phyloP scores from a whole-genome alignment of 2,888 invertebrate genomes.

The Cheilosia pagana region DNA sequence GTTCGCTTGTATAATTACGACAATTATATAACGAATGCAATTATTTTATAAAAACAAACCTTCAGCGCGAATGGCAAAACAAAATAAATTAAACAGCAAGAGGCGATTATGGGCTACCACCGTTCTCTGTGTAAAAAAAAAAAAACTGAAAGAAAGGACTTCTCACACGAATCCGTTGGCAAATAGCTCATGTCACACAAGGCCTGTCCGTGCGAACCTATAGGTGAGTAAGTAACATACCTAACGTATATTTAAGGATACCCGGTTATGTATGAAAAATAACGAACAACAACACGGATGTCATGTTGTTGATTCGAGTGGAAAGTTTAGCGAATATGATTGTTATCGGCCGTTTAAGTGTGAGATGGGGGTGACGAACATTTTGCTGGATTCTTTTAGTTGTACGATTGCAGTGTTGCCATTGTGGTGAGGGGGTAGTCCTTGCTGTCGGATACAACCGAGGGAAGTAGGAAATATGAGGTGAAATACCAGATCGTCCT shows the following conservation, averaged over 20 bases:
- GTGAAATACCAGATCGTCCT: too few relatives aligned
- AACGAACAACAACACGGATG: constrained; percentile 67
- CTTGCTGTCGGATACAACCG: too few relatives aligned
- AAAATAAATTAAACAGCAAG: constrained; percentile 61
- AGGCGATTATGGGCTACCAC: constrained; percentile 43
- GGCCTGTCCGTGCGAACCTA: constrained; percentile 20
- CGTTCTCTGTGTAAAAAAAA: background rate
- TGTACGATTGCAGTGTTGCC: constrained; percentile 25
- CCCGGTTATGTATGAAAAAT: constrained; percentile 46
- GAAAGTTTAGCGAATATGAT: constrained; percentile 75
- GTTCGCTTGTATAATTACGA: constrained; percentile 71
- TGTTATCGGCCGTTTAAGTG: constrained; percentile 64
- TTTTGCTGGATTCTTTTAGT: constrained; percentile 54
- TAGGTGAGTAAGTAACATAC: constrained; percentile 34
- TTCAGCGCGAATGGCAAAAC: constrained; percentile 62
- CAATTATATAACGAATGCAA: constrained; percentile 73
- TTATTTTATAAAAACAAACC: constrained; percentile 75
- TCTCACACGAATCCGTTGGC: constrained; percentile 59
- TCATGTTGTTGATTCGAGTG: constrained; percentile 75
- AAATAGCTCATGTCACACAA: constrained; percentile 39
- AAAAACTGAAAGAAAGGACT: constrained; percentile 33
- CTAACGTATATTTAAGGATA: constrained; percentile 51
- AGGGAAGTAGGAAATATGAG: too few relatives aligned
- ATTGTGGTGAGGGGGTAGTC: background rate
- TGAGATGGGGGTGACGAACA: constrained; percentile 73